Evolutionary conservation across 2,888 invertebrate genomes (phyloP), one percentile per base, ranked within the genome.

Genomic region (Cyaniris semiargus): DNA sequence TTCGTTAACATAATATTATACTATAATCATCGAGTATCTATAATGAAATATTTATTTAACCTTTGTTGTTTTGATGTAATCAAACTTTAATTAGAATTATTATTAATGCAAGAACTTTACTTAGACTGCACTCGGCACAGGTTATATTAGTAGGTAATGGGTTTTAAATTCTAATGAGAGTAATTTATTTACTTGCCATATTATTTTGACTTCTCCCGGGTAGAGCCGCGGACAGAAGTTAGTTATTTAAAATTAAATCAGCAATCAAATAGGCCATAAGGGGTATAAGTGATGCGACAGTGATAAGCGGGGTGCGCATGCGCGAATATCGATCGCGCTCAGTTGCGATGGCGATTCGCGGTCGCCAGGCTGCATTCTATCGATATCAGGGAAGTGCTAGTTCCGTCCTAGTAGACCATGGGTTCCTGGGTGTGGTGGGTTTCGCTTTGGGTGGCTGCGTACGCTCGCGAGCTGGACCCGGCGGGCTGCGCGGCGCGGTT

Each of bases 401-500:
- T n/a, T 72, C 58, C 38, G 79, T n/a, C 27, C 8, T 75, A 27
- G 70, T 78, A n/a, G 82, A 48, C 79, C 81, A 83, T 84, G 85
- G 81, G 83, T 80, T 84, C 86, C 86, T 85, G 85, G 86, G 83
- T 80, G 83, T 83, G 80, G 82, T 84, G 84, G 79, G 56, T 74
- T 77, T 79, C 77, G 79, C 79, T 86, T 84, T 83, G 82, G 79
- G 87, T 84, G 79, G 84, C 80, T 81, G 88, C 84, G 81, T 81
- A 84, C 79, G 90, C 90, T 83, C 90, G 89, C 81, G 96, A 96
- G 83, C 93, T 95, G 81, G 95, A 95, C 87, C 94, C 96, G 79
- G 95, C 95, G 81, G 95, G 95, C 84, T 97, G 97, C 91, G 94
- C 96, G 84, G 95, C 96, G 82, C 96, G 96, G 85, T 98, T 98